A percentile compares a stretch with the other conserved stretches of the same genome.
Conservation (phyloP, 2,797 vertebrate species). For the Clarias platycephalus region DNA sequence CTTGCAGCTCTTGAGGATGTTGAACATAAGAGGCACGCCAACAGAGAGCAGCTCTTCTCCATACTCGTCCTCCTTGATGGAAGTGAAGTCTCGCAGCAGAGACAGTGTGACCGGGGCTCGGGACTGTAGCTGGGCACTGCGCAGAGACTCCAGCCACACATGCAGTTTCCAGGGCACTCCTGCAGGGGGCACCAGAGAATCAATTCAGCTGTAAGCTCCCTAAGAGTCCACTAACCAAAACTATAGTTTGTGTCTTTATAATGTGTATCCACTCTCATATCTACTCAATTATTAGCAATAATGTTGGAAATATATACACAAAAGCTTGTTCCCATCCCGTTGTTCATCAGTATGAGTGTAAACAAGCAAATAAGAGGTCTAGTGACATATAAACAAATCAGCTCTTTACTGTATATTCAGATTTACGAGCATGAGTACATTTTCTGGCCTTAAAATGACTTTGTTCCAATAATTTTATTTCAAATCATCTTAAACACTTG, state of each 20-base stretch:
- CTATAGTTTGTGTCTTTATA: not conserved
- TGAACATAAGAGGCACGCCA: conserved; percentile 91
- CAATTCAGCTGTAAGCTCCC: not conserved
- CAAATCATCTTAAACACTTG: no score
- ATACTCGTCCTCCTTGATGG: conserved; percentile 91
- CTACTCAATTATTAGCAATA: not conserved
- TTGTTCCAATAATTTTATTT: not conserved
- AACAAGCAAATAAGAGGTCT: not conserved
- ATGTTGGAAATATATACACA: not conserved
- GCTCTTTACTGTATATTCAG: not conserved
- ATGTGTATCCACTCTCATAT: not conserved
- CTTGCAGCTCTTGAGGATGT: conserved; percentile 87
- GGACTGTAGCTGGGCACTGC: conserved; percentile 88
- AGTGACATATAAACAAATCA: not conserved
- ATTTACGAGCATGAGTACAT: not conserved
- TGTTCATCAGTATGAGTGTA: not conserved
- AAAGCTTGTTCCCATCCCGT: not conserved
- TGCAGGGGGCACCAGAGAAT: conserved; percentile 57
- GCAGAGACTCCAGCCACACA: conserved; percentile 91
- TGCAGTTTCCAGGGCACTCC: conserved; percentile 96
- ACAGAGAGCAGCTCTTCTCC: conserved; percentile 84
- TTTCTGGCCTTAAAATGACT: not conserved
- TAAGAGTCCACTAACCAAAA: not conserved
- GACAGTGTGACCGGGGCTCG: conserved; percentile 83
- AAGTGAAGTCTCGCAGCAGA: conserved; percentile 87